Percentiles rank a stretch among this genome's conserved stretches.
Evolutionary conservation across 2,113 vertebrate genomes (phyloP).

Genomic region (Mesembrinibis cayennensis): DNA sequence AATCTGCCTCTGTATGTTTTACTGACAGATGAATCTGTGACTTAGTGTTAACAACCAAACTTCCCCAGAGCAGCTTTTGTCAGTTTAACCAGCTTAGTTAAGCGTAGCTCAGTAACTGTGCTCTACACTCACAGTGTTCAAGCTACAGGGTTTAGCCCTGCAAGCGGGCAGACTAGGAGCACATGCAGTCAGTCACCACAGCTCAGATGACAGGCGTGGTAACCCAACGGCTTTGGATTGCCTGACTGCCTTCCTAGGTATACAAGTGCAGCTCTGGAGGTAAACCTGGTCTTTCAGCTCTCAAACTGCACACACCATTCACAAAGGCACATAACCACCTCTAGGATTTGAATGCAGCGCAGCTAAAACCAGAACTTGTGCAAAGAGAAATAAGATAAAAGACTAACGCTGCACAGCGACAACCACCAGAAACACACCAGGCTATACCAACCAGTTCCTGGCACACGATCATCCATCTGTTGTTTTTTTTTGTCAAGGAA

Average conservation of each 20-base stretch:
- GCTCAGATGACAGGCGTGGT: not conserved
- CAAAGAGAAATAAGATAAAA: rapidly evolving
- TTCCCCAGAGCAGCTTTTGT: not conserved
- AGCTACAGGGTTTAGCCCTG: not conserved
- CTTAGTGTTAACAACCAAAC: not conserved
- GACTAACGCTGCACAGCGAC: rapidly evolving
- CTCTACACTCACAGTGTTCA: not conserved
- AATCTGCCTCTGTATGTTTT: not conserved
- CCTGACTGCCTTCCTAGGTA: rapidly evolving
- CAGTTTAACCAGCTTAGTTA: not conserved
- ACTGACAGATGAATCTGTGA: not conserved
- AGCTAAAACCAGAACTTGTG: not conserved
- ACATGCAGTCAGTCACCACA: not conserved
- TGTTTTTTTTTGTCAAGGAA: not conserved
- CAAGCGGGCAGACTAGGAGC: rapidly evolving
- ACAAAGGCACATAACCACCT: not conserved
- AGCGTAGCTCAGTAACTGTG: not conserved
- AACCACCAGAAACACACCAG: not conserved
- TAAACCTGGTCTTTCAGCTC: not conserved
- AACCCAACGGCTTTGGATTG: not conserved
- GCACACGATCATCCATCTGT: rapidly evolving
- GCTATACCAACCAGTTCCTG: not conserved
- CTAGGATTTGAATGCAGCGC: not conserved
- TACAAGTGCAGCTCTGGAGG: not conserved
- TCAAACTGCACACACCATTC: not conserved